Evolutionary conservation across 2,888 invertebrate genomes (phyloP), one percentile per base, ranked within the genome.

Genomic region (Anarsia innoxiella): DNA sequence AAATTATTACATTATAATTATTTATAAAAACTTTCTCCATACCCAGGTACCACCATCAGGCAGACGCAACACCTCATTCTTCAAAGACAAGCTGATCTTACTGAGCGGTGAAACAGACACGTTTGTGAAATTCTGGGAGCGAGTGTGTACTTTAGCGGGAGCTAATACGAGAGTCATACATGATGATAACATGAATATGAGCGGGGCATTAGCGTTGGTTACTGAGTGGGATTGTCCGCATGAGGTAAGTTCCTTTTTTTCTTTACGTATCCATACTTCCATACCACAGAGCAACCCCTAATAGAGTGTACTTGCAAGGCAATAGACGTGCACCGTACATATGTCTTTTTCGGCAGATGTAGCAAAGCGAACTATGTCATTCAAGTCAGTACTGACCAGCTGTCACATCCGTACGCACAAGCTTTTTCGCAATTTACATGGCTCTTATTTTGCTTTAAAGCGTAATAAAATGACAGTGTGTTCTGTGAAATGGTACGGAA

Each of bases 151-250:
- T 6, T 66, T 88, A 2, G 88, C 86, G 2, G 89, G 89, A 0
- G 86, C 83, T 1, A 78, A 66, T 46, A 79, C 87, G 0, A 52
- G 86, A 2, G 71, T 79, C 0, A 78, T 87, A 3, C 80, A 79
- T 51, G 85, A 83, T 12, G 79, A 79, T 5, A 77, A 86, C 40
- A 49, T 86, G 2, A 79, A 87, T 48, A 75, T 74, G 64, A 55
- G 73, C 1, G 84, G 80, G 0, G 85, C 77, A 0, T 44, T 86
- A 0, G 86, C 86, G 0, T 70, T 91, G 6, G 82, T 92, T n/a
- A 87, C 90, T 0, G 91, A 91, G 43, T 76, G 68, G 51, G 87
- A 87, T 35, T 91, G 90, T 46, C 88, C 90, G 0, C 77, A 86
- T 38, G 87, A 86, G 36, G 69, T 35, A 35, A 28, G 1, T 8